Conservation (phyloP, 1,140 invertebrate genomes). For the Chrysoperla carnea region DNA sequence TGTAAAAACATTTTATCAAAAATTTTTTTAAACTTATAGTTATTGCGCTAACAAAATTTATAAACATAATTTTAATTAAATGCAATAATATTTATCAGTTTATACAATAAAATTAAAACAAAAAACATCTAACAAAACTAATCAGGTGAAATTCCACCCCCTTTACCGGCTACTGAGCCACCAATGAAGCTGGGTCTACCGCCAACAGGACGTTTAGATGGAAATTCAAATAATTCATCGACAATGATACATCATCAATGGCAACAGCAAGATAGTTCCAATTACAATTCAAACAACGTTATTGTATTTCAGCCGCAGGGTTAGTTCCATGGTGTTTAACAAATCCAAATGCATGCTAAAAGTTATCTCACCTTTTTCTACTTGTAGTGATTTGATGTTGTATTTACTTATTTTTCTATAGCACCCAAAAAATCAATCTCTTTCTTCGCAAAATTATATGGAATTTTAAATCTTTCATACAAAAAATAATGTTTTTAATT, state of each 20-base stretch:
- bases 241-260: background rate
- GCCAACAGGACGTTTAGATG: background rate
- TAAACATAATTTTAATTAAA: background rate
- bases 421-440: too few relatives aligned
- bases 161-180: background rate
- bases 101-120: background rate
- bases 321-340: background rate
- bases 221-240: background rate
- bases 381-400: background rate
- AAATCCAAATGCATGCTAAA: background rate
- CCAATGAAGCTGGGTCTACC: background rate
- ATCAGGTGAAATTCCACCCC: background rate
- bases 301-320: background rate
- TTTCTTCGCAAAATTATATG: background rate
- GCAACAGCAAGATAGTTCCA: background rate
- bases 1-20: background rate
- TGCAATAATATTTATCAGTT: background rate
- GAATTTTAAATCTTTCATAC: background rate
- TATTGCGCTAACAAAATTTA: background rate
- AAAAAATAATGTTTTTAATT: background rate
- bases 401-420: background rate
- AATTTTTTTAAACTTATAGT: background rate
- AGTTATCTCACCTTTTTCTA: background rate
- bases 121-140: background rate
- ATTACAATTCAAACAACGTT: background rate